phyloP scores from a whole-genome alignment of 2,888 invertebrate species.

The Eudasyphora cyanicolor region DNA sequence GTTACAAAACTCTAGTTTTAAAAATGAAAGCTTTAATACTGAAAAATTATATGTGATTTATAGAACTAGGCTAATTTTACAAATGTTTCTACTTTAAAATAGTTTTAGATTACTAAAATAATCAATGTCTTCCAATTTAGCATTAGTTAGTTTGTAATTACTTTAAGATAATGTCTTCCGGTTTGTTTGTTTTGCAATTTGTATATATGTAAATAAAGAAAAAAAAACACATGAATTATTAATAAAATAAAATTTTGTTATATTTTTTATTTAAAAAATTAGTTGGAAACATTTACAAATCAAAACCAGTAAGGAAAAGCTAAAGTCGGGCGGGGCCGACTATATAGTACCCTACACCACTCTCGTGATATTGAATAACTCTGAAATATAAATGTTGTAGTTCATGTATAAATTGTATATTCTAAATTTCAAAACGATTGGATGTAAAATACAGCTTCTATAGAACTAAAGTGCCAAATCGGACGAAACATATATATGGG shows the following conservation, averaged over 20 bases:
- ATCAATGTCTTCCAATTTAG: conserved; percentile 37
- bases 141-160: conserved; percentile 23
- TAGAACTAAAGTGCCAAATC: too few species aligned
- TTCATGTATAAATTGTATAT: too few species aligned
- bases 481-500: too few species aligned
- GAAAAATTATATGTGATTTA: conserved; percentile 6
- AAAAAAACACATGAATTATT: neutral
- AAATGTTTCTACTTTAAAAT: neutral
- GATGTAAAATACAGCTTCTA: too few species aligned
- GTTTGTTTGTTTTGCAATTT: conserved; percentile 30
- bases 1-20: conserved; percentile 26
- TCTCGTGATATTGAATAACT: too few species aligned
- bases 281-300: too few species aligned
- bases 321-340: too few species aligned
- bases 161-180: conserved; percentile 28
- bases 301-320: too few species aligned
- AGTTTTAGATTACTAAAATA: neutral
- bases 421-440: too few species aligned
- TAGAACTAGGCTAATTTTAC: neutral
- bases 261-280: neutral
- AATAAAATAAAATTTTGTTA: neutral
- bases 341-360: too few species aligned
- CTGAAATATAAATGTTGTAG: too few species aligned
- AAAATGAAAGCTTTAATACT: neutral
- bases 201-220: neutral